Percentiles rank a stretch among this genome's conserved stretches.
Evolutionary conservation across 2,113 vertebrate species (phyloP).

Genomic region (Natator depressus): DNA sequence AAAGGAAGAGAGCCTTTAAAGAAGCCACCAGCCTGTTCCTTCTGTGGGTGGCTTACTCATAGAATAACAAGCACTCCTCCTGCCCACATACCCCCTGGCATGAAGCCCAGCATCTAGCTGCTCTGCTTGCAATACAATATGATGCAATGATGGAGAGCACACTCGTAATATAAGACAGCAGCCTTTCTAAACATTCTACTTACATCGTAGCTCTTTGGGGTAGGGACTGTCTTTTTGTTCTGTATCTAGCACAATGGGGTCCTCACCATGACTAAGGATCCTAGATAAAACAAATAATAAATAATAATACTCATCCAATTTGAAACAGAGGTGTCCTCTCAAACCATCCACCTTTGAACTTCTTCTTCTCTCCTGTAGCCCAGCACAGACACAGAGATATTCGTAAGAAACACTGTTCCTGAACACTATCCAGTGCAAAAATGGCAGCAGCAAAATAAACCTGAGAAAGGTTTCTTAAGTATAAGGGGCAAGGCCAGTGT

Average conservation of each 20-base stretch:
- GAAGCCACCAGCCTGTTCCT: not conserved
- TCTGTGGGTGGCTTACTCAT: not conserved
- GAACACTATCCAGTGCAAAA: not conserved
- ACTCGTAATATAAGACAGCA: not conserved
- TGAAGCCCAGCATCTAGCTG: rapidly evolving
- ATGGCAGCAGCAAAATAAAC: not conserved
- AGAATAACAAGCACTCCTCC: not conserved
- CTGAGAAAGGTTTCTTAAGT: rapidly evolving
- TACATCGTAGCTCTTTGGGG: not conserved
- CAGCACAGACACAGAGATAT: rapidly evolving
- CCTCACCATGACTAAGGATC: not conserved
- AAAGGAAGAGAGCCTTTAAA: not conserved
- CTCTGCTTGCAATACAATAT: not conserved
- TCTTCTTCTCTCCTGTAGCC: rapidly evolving
- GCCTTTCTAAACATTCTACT: not conserved
- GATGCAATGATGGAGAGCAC: not conserved
- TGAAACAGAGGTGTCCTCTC: rapidly evolving
- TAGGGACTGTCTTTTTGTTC: not conserved
- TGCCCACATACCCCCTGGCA: not conserved
- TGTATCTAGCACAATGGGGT: not conserved
- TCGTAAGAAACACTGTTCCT: not conserved
- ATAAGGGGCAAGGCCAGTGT: not conserved
- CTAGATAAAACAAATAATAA: not conserved
- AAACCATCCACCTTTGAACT: not conserved
- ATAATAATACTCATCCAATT: not conserved